Evolutionary conservation across 2,113 vertebrate species (phyloP), one percentile per base, ranked within the genome.

Genomic region (Benthochromis sp.): DNA sequence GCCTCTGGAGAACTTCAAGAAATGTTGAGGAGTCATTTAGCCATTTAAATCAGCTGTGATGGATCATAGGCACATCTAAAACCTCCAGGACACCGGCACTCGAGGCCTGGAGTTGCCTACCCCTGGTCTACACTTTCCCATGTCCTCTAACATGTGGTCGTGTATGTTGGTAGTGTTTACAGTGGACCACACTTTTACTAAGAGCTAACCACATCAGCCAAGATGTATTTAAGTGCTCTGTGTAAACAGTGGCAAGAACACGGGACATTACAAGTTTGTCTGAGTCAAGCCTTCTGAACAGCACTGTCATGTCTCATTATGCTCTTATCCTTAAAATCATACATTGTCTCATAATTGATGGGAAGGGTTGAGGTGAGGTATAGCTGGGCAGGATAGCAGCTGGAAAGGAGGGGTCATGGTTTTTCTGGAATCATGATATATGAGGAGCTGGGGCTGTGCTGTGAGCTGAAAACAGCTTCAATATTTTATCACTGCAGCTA

Each of bases 361-460:
- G 80, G 82, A 73, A 78, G 63, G 76, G 66, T 50, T 53, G 86
- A 84, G 86, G 91, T 93, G 92, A 90, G 69, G 86, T 89, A 79
- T 31, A 21, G 83, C 43, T 83, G 24, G 43, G 83, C 55, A 13
- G 79, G n/a, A 36, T 19, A 50, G 71, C 43, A 76, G 43, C 2
- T 29, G 24, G 40, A 14, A 21, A 34, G 66, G 66, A 9, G n/a
- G 66, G 83, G 90, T 82, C 88, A 86, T 69, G 55, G 84, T 94
- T 95, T 95, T 93, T 93, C 94, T 93, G 92, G 82, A 95, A 95
- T 91, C 69, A 59, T 92, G 94, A 94, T 95, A 85, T 85, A 36
- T 93, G 88, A 94, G 86, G 81, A 95, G 87, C 8, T 61, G 90
- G 81, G 90, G 92, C 89, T 80, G 78, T 17, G 83, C 76, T 87